These are phyloP conservation scores for Sinocyclocheilus grahami DNA, from an alignment of 2,113 vertebrate species.

Conservation along the genomic window DNA sequence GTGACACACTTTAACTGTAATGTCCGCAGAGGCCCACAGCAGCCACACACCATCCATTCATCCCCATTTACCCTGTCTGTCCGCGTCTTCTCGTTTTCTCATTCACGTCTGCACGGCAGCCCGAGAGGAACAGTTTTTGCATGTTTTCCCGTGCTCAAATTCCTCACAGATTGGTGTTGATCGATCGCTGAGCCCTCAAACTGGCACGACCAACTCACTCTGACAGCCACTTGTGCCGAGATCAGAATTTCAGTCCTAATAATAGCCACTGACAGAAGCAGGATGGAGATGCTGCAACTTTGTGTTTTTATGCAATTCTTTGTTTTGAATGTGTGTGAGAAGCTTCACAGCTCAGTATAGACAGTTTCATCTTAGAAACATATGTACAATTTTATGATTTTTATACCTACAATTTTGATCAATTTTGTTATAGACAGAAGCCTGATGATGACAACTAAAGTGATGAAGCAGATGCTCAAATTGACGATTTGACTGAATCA, in stretches of 20 bases:
- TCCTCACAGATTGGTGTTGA: conserved; percentile 57
- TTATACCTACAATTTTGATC: not conserved
- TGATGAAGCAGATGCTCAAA: not conserved
- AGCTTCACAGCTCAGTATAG: not conserved
- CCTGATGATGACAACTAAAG: not conserved
- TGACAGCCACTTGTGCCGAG: conserved; percentile 42
- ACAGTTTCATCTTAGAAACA: not conserved
- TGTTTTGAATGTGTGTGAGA: not conserved
- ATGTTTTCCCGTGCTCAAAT: conserved; percentile 51
- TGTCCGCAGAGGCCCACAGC: not conserved
- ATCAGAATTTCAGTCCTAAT: conserved; percentile 56
- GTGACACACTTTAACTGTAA: conserved; percentile 13
- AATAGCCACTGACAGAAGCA: conserved; percentile 47
- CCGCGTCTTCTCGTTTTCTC: conserved; percentile 2
- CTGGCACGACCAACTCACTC: conserved; percentile 42
- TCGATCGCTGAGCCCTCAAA: conserved; percentile 51
- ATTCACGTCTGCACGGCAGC: conserved; percentile 32
- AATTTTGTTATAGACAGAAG: not conserved
- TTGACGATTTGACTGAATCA: not conserved
- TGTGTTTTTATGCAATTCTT: not conserved
- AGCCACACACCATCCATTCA: conserved; percentile 15
- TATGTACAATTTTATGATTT: not conserved
- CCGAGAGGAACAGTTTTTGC: conserved; percentile 55
- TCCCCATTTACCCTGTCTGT: conserved; percentile 19
- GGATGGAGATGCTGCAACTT: conserved; percentile 3